phyloP scores from a whole-genome alignment of 2,888 invertebrate genomes.

The Willowsia nigromaculata region DNA sequence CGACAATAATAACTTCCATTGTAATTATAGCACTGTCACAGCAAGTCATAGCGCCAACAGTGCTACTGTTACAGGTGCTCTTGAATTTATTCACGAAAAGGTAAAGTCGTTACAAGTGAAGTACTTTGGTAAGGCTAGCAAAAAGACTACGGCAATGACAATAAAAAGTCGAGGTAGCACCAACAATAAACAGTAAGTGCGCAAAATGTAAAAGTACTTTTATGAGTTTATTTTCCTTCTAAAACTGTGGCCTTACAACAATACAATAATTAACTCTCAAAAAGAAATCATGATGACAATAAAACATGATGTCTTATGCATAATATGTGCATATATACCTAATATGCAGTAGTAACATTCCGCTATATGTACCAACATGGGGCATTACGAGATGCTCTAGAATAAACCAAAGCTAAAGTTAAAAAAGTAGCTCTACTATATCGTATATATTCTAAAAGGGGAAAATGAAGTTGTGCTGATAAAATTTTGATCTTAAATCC shows the following conservation, averaged over 20 bases:
- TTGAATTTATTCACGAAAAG: slow-evolving; percentile 59
- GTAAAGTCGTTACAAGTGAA: slow-evolving; percentile 47
- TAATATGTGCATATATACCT: too few relatives aligned
- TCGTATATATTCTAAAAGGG: too few relatives aligned
- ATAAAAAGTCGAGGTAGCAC: slow-evolving; percentile 16
- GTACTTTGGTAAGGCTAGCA: slow-evolving; percentile 33
- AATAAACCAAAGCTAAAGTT: too few relatives aligned
- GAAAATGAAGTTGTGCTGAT: neutral
- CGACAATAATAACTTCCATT: slow-evolving; percentile 59
- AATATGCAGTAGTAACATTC: too few relatives aligned
- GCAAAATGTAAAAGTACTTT: neutral
- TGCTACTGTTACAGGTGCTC: slow-evolving; percentile 23
- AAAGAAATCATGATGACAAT: neutral
- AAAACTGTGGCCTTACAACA: slow-evolving; percentile 19
- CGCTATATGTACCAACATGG: too few relatives aligned
- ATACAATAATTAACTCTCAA: slow-evolving; percentile 14
- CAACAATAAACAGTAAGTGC: neutral
- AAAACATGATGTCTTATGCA: neutral
- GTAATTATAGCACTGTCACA: slow-evolving; percentile 19
- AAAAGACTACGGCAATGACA: neutral
- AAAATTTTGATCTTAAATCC: neutral
- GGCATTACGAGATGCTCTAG: neutral
- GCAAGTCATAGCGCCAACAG: neutral
- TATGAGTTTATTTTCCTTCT: neutral
- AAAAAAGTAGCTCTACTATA: too few relatives aligned